Conservation (phyloP, 1,140 invertebrate species). For the Eueides isabella region DNA sequence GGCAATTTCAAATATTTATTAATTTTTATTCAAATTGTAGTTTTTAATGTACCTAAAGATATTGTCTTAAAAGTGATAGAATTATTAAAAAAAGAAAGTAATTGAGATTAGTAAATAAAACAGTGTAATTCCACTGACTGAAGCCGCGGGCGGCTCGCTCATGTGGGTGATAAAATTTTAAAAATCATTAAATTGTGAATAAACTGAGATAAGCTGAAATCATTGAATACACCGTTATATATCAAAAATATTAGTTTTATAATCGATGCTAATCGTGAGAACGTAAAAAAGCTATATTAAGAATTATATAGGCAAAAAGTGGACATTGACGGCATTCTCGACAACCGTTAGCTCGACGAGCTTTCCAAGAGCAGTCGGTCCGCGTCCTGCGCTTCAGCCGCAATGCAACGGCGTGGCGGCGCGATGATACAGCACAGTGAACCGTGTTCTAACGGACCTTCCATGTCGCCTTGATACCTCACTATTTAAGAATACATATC, state of each 20-base stretch:
- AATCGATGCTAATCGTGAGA: conserved; percentile 46
- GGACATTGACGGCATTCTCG: conserved; percentile 60
- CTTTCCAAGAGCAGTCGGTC: conserved; percentile 35
- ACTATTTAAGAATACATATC: neutral
- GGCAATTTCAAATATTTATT: too few species aligned
- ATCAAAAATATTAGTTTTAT: conserved; percentile 46
- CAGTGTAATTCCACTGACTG: too few species aligned
- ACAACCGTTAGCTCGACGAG: conserved; percentile 67
- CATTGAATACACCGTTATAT: conserved; percentile 2
- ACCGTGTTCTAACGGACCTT: conserved; percentile 25
- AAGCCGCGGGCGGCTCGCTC: too few species aligned
- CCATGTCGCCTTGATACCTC: neutral
- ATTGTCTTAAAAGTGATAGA: too few species aligned
- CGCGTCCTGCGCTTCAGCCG: conserved; percentile 12
- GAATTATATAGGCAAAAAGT: conserved; percentile 39
- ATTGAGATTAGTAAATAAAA: too few species aligned
- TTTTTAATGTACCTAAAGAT: too few species aligned
- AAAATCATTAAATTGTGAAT: neutral
- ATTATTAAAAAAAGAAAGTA: too few species aligned
- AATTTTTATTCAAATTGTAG: too few species aligned
- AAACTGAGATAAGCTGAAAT: neutral
- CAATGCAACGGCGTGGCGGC: conserved; percentile 1
- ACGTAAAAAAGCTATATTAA: conserved; percentile 55
- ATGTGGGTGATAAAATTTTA: neutral
- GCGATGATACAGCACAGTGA: conserved; percentile 22